Conservation (phyloP, 2,113 vertebrate species). For the Halcyon malimbica region DNA sequence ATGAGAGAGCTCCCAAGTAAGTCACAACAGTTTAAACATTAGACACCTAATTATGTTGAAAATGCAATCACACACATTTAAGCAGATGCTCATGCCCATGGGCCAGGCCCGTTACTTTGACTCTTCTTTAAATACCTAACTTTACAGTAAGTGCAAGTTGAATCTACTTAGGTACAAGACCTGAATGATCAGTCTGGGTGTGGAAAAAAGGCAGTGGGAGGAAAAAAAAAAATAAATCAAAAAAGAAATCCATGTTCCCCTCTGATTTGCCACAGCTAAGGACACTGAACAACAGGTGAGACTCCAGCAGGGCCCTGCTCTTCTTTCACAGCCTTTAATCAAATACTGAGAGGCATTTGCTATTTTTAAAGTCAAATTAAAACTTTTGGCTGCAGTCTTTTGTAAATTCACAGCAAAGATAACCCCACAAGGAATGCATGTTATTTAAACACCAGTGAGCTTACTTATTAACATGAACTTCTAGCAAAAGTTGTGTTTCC, state of each 20-base stretch:
- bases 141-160: not conserved
- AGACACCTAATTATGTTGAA: constrained; percentile 20
- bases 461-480: constrained; percentile 41
- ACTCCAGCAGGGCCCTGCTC: not conserved
- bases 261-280: not conserved
- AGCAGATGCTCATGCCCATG: not conserved
- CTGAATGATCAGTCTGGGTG: not conserved
- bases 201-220: not conserved
- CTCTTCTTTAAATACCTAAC: not conserved
- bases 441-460: not conserved
- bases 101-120: constrained; percentile 9
- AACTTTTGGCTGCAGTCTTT: not conserved
- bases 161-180: not conserved
- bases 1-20: not conserved
- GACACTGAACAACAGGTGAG: not conserved
- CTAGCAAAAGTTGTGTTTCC: not conserved
- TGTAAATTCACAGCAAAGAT: not conserved
- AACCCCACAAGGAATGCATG: constrained; percentile 3
- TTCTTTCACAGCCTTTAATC: not conserved
- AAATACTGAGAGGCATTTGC: not conserved
- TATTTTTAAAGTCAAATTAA: not conserved
- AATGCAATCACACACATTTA: constrained; percentile 35
- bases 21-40: not conserved
- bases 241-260: not conserved
- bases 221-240: not conserved